Conservation (phyloP, 1,140 invertebrate genomes). For the Eurosta solidaginis region DNA sequence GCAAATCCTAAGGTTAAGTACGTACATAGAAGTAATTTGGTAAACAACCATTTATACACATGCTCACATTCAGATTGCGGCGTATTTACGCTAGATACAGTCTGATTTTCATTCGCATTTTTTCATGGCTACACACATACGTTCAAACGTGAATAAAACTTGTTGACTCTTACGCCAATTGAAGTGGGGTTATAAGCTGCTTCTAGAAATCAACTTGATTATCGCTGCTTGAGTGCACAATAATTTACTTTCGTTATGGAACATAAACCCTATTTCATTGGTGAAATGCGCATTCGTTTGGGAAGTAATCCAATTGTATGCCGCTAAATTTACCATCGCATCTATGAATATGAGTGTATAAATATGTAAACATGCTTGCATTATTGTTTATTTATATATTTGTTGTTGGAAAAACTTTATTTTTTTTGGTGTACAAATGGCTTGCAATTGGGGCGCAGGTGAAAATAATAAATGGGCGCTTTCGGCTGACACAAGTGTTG, state of each 20-base stretch:
- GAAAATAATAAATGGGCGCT: too few relatives aligned
- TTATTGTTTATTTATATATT: not conserved
- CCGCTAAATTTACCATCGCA: not conserved
- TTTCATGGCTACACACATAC: not conserved
- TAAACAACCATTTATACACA: constrained; percentile 15
- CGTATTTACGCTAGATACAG: not conserved
- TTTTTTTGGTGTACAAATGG: too few relatives aligned
- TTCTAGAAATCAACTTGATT: constrained; percentile 21
- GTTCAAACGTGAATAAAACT: not conserved
- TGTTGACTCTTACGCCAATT: not conserved
- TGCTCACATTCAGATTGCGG: not conserved
- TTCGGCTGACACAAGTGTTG: too few relatives aligned
- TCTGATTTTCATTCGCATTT: not conserved
- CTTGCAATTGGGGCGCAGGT: too few relatives aligned
- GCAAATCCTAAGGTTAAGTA: not conserved
- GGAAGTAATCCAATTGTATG: not conserved
- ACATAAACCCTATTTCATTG: not conserved
- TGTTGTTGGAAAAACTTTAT: not conserved
- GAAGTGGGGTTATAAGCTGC: not conserved
- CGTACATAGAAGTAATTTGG: not conserved
- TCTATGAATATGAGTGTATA: not conserved
- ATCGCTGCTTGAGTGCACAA: constrained; percentile 3
- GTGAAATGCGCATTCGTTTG: not conserved
- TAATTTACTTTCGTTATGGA: not conserved
- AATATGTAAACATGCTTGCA: not conserved